phyloP scores from a whole-genome alignment of 2,113 vertebrate genomes.

The Sorex fumeus region DNA sequence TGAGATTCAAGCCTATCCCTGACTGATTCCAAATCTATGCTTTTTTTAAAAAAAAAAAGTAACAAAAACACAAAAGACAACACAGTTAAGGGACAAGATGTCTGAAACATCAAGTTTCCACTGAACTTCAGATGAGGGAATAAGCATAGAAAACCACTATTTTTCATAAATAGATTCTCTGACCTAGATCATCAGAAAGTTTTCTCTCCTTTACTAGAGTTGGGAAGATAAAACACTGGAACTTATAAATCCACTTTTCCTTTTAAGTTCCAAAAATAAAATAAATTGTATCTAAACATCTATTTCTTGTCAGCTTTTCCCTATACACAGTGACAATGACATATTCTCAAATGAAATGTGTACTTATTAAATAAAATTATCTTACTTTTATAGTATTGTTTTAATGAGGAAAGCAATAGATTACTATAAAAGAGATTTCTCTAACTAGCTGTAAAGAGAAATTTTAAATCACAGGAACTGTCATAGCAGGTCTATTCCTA shows the following conservation, averaged over 20 bases:
- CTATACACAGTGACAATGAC: neutral
- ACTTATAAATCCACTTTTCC: conserved; percentile 19
- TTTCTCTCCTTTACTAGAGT: neutral
- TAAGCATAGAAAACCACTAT: neutral
- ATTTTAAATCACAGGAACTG: conserved; percentile 70
- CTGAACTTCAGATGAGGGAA: neutral
- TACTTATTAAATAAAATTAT: conserved; percentile 5
- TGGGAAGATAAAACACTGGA: neutral
- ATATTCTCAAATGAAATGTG: conserved; percentile 7
- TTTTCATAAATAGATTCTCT: conserved; percentile 1
- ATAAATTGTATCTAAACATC: conserved; percentile 11
- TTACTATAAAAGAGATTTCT: conserved; percentile 36
- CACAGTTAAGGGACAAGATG: neutral
- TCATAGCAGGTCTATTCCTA: conserved; percentile 60
- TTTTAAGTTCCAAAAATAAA: conserved; percentile 44
- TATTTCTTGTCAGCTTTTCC: conserved; percentile 28
- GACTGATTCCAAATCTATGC: neutral
- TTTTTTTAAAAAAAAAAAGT: neutral
- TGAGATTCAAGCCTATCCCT: neutral
- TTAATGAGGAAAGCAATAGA: conserved; percentile 48
- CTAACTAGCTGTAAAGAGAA: conserved; percentile 33
- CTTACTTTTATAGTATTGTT: conserved; percentile 51
- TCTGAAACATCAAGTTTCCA: neutral
- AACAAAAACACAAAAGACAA: neutral
- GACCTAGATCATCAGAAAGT: neutral